A percentile compares a stretch with the other conserved stretches of the same genome.
These are phyloP conservation scores for Corbicula japonica DNA, from an alignment of 2,888 invertebrate genomes.

Conservation along the genomic window DNA sequence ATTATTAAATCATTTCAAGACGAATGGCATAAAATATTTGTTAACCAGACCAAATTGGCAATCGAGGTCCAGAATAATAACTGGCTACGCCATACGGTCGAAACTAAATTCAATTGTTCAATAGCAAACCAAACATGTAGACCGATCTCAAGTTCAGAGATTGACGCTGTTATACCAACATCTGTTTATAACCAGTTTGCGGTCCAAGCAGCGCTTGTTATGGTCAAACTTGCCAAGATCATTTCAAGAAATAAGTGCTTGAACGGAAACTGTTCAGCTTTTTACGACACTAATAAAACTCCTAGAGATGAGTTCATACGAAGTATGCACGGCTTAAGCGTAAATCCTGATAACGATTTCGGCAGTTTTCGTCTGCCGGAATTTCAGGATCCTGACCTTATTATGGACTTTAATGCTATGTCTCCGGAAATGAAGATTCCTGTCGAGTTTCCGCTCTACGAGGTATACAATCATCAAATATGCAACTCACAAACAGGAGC, in stretches of 20 bases:
- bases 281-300: constrained; percentile 3
- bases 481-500: no score
- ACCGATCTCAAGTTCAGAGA: not conserved
- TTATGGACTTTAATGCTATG: constrained; percentile 25
- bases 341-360: constrained; percentile 51
- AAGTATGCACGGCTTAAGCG: constrained; percentile 10
- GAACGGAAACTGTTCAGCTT: constrained; percentile 32
- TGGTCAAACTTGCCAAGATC: constrained; percentile 32
- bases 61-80: constrained; percentile 14
- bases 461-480: constrained; percentile 56
- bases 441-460: constrained; percentile 33
- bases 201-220: constrained; percentile 45
- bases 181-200: constrained; percentile 57
- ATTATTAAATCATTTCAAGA: constrained; percentile 26
- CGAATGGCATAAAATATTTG: constrained; percentile 27
- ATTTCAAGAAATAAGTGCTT: constrained; percentile 20
- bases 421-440: constrained; percentile 24
- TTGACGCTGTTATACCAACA: constrained; percentile 4
- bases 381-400: constrained; percentile 40
- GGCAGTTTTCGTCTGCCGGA: constrained; percentile 11
- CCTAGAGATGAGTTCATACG: constrained; percentile 40
- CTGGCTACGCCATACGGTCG: constrained; percentile 40
- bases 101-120: constrained; percentile 31
- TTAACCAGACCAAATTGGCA: constrained; percentile 5
- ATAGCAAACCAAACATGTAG: constrained; percentile 28